Evolutionary conservation across 1,140 invertebrate species (phyloP).

Genomic region (Episyrphus balteatus): DNA sequence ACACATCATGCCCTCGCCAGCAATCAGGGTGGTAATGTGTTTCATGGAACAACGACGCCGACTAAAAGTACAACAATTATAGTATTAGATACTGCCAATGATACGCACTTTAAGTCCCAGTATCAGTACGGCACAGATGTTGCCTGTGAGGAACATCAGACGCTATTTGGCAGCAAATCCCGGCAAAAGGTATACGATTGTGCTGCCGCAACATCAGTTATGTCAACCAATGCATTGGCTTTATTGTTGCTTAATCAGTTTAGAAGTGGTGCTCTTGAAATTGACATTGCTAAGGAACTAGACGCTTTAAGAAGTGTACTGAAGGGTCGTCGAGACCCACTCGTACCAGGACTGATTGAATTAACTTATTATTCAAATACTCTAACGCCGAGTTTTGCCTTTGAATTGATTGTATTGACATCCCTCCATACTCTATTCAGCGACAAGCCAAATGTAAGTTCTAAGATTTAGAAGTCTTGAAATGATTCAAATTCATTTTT

Average conservation of each 20-base stretch:
- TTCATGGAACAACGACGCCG: no score
- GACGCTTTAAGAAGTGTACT: constrained; percentile 53
- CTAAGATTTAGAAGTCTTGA: not conserved
- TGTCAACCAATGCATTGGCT: constrained; percentile 81
- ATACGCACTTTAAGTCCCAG: constrained; percentile 83
- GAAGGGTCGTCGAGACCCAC: constrained; percentile 46
- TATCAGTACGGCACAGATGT: constrained; percentile 74
- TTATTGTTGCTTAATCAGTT: constrained; percentile 72
- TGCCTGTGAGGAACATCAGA: constrained; percentile 67
- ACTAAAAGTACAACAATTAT: no score
- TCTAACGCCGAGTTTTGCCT: constrained; percentile 60
- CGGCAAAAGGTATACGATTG: constrained; percentile 80
- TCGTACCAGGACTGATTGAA: constrained; percentile 70
- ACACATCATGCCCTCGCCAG: no score
- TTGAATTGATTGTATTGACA: constrained; percentile 64
- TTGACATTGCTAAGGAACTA: constrained; percentile 49
- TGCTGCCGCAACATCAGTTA: constrained; percentile 63
- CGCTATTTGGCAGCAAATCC: constrained; percentile 72
- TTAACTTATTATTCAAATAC: constrained; percentile 78
- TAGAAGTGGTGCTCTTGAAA: constrained; percentile 55
- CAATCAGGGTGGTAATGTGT: no score
- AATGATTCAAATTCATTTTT: not conserved
- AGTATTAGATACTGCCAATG: no score
- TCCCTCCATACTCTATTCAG: constrained; percentile 42
- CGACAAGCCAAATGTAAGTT: constrained; percentile 7